Evolutionary conservation across 2,888 invertebrate genomes (phyloP).

Genomic region (Melieria picta): DNA sequence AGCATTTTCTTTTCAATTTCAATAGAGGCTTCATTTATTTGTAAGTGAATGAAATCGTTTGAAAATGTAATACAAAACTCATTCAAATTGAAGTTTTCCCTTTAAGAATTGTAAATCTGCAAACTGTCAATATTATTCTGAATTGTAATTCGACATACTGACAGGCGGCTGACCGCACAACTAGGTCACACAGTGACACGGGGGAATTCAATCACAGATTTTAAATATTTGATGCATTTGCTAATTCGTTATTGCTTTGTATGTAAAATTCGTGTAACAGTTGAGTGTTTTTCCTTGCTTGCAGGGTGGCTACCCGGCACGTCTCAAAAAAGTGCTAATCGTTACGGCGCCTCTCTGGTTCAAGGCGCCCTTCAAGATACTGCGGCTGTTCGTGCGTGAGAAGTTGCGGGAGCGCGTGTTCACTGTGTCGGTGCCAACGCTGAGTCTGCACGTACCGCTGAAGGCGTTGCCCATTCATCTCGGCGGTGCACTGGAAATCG

Average conservation of each 20-base stretch:
- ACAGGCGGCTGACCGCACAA: too few species aligned
- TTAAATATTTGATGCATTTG: not conserved
- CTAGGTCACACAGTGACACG: too few species aligned
- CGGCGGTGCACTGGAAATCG: conserved; percentile 86
- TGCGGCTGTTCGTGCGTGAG: conserved; percentile 93
- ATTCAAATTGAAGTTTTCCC: too few species aligned
- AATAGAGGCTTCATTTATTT: too few species aligned
- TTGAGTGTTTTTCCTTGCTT: conserved; percentile 50
- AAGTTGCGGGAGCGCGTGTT: conserved; percentile 95
- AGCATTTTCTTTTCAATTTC: too few species aligned
- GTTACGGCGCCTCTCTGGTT: conserved; percentile 98
- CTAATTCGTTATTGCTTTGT: not conserved
- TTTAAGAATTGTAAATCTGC: too few species aligned
- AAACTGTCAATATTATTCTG: too few species aligned
- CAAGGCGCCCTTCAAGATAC: conserved; percentile 95
- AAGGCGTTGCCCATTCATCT: conserved; percentile 88
- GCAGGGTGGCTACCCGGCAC: conserved; percentile 96
- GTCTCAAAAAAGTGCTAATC: conserved; percentile 95
- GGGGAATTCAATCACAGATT: not conserved
- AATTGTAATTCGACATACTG: too few species aligned
- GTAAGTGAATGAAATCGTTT: too few species aligned
- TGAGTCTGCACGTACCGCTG: conserved; percentile 88
- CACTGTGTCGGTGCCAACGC: conserved; percentile 91
- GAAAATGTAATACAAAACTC: too few species aligned
- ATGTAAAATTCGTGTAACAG: not conserved